Base-by-base conservation (phyloP, 2,888 invertebrate species). In the Ditylenchus weischeri region DNA sequence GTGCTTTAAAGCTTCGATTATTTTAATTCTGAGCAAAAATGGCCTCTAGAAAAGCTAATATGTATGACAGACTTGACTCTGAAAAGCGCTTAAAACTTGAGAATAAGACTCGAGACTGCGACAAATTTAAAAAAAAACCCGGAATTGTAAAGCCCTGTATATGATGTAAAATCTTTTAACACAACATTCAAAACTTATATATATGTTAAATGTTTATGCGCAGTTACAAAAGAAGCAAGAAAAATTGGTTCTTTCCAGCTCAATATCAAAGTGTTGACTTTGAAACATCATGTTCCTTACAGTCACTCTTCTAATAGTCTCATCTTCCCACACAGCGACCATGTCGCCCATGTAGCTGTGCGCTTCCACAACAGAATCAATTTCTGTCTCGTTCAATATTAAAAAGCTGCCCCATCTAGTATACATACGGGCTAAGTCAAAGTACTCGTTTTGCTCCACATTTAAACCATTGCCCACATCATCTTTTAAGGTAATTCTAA, bases 201-300 rank as follows among this genome's bases (percentile, higher is more conserved):
- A n/a, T n/a, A n/a, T n/a, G n/a, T n/a, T n/a, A n/a, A n/a, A n/a
- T n/a, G n/a, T 43, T 43, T 43, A 43, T 43, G 13, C n/a, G 10
- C 54, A 54, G 10, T 54, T 18, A 18, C 54, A 54, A 54, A 23
- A 54, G n/a, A 23, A 54, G n/a, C 54, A 54, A 54, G 54, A 23
- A 29, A 54, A 23, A 18, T 54, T 54, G 29, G 4, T 6, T 54
- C 54, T 21, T 54, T 54, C 54, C 13, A 54, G 54, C 23, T 54
- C 54, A 11, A 54, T 13, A 1, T 54, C 54, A 54, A 54, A 54
- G 4, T 54, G 29, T 54, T 54, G 23, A 54, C 54, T 54, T 29
- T 54, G 15, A 54, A 23, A 54, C 21, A 23, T 23, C 54, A 54
- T 23, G 29, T 54, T 54, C 10, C 54, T 54, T 6, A 54, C 10